Conservation (phyloP, 2,888 invertebrate species). For the Synanthedon formicaeformis region DNA sequence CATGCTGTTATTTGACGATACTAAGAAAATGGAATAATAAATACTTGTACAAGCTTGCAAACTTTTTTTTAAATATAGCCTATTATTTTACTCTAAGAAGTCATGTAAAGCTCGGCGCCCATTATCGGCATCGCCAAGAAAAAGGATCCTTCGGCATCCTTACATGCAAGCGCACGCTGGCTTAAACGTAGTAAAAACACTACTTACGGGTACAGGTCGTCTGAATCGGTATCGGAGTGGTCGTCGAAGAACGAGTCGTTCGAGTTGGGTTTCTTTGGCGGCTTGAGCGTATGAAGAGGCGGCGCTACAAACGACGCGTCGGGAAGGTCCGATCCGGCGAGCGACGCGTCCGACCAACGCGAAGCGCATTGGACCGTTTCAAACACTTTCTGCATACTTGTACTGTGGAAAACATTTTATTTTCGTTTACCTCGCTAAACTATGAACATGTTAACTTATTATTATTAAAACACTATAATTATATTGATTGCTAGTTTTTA, state of each 20-base stretch:
- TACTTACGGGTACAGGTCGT: conserved; percentile 80
- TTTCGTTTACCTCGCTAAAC: too few relatives aligned
- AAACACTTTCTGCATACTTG: conserved; percentile 88
- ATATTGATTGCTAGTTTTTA: too few relatives aligned
- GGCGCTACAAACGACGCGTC: conserved; percentile 55
- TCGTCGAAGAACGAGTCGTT: conserved; percentile 67
- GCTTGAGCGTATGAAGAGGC: conserved; percentile 49
- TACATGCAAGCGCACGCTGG: too few relatives aligned
- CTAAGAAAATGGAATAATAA: too few relatives aligned
- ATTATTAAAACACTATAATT: too few relatives aligned
- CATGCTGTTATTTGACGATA: too few relatives aligned
- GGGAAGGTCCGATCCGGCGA: conserved; percentile 49
- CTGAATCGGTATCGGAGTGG: conserved; percentile 75
- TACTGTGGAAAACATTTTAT: conserved; percentile 50
- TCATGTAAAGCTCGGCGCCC: not conserved
- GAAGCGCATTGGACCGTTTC: conserved; percentile 90
- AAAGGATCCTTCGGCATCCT: too few relatives aligned
- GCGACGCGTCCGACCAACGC: conserved; percentile 62
- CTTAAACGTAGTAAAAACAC: not conserved
- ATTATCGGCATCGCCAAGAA: too few relatives aligned
- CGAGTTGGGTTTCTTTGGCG: conserved; percentile 71
- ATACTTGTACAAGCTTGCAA: too few relatives aligned
- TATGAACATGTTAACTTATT: too few relatives aligned
- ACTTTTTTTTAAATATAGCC: not conserved
- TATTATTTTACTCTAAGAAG: not conserved